A percentile compares a stretch with the other conserved stretches of the same genome.
These are phyloP conservation scores for Sinopyrophorus schimmeli DNA, from an alignment of 2,888 invertebrate genomes.

Conservation along the genomic window DNA sequence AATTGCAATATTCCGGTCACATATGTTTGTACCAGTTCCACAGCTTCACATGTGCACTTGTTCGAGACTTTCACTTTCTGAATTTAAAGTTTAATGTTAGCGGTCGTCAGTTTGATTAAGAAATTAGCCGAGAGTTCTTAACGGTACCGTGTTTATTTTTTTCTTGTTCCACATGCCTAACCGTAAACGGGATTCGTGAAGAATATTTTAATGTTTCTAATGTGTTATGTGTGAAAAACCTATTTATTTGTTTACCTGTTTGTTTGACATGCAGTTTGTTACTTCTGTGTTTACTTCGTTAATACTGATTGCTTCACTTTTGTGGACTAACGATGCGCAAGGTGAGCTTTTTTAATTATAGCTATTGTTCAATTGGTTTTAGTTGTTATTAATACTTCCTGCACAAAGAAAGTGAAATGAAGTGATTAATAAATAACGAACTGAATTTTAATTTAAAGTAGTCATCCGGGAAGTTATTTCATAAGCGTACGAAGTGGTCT, in stretches of 20 bases:
- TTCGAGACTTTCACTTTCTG: slow-evolving; percentile 9
- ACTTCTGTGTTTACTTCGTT: background rate
- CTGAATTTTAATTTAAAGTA: no score
- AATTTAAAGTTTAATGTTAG: slow-evolving; percentile 1
- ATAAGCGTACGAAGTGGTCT: no score
- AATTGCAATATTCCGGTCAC: slow-evolving; percentile 11
- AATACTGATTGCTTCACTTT: background rate
- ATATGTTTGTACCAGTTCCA: slow-evolving; percentile 2
- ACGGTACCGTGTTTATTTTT: background rate
- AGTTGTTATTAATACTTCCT: no score
- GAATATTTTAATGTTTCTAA: background rate
- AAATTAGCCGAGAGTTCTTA: slow-evolving; percentile 1
- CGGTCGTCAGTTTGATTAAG: background rate
- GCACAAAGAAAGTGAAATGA: no score
- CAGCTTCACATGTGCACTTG: slow-evolving; percentile 7
- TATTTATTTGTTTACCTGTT: background rate
- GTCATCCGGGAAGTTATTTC: no score
- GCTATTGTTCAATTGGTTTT: no score
- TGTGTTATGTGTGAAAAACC: slow-evolving; percentile 3
- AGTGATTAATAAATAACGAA: no score
- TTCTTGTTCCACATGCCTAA: background rate
- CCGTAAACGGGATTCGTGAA: background rate
- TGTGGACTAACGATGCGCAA: background rate
- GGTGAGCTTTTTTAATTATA: no score
- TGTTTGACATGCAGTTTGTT: background rate